Evolutionary conservation across 2,797 vertebrate genomes (phyloP), one percentile per base, ranked within the genome.

Genomic region (Paramormyrops hopkinsi): DNA sequence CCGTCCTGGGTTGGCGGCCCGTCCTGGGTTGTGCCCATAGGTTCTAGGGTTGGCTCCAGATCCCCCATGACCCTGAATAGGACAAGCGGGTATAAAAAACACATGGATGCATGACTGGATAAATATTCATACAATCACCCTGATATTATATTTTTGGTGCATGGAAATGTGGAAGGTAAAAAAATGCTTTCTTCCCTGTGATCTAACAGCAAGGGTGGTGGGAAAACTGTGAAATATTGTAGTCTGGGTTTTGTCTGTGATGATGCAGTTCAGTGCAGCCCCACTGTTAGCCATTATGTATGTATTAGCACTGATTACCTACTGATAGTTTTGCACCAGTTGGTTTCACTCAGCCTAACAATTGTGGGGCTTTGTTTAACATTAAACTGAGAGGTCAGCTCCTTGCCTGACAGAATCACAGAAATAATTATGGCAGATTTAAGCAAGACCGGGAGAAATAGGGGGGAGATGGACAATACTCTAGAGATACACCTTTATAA

Each of bases 231-330:
- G 92, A 94, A 94, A 95, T 95, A 95, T 95, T 54, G 91, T 94
- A 94, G 94, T 14, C 94, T 96, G 94, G 90, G 92, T 96, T 97
- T 95, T 95, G 94, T 97, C 97, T 95, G 91, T 92, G 91, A 94
- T 97, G 97, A 98, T 97, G 95, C 95, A 97, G 96, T 95, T 94
- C 94, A 97, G 97, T 95, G 96, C 95, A 96, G 96, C 96, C 94
- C 96, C 96, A 96, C 97, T 97, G 97, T 97, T 97, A 97, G 95
- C 96, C 95, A 98, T 98, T 98, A 98, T 97, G 97, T 97, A 97
- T 97, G 97, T 98, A 98, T 99, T 99, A 98, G 96, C 95, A 96
- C 96, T 98, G 97, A 99, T 99, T 98, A 98, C 97, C 96, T 97
- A 96, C 96, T 98, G 97, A 98, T 98, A 97, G 97, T 94, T 91